Evolutionary conservation across 1,140 invertebrate species (phyloP).

Genomic region (Nautilus pompilius): DNA sequence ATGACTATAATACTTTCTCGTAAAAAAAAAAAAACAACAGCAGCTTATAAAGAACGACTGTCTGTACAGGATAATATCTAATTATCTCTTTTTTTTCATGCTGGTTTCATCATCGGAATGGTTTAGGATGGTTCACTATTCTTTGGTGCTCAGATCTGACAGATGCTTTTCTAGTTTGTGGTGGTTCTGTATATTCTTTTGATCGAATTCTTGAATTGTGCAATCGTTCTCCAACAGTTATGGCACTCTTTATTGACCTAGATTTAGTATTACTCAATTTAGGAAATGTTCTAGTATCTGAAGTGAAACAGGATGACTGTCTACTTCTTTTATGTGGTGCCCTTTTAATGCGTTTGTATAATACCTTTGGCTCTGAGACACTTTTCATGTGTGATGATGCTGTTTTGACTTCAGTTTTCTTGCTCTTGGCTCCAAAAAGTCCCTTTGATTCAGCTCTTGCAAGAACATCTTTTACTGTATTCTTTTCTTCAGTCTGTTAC

Average conservation of each 20-base stretch:
- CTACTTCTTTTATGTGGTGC: not conserved
- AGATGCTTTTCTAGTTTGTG: too few relatives aligned
- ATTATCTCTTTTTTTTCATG: too few relatives aligned
- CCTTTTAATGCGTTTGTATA: conserved; percentile 8
- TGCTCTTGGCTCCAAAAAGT: conserved; percentile 11
- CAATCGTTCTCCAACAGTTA: not conserved
- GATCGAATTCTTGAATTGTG: too few relatives aligned
- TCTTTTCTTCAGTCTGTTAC: conserved; percentile 30
- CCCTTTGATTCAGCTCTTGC: conserved; percentile 27
- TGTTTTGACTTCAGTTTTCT: conserved; percentile 12
- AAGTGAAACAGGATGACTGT: conserved; percentile 1
- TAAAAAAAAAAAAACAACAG: too few relatives aligned
- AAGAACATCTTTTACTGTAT: conserved; percentile 32
- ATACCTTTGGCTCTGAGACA: conserved; percentile 9
- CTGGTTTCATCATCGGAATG: conserved; percentile 26
- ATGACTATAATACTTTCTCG: too few relatives aligned
- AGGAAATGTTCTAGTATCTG: not conserved
- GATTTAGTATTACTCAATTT: conserved; percentile 4
- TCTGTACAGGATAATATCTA: too few relatives aligned
- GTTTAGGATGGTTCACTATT: conserved; percentile 28
- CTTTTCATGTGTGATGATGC: not conserved
- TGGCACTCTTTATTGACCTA: conserved; percentile 11
- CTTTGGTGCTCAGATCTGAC: conserved; percentile 17
- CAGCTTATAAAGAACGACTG: too few relatives aligned
- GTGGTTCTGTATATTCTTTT: too few relatives aligned